phyloP scores from a whole-genome alignment of 1,140 invertebrate species.

The Micrasema minimum region DNA sequence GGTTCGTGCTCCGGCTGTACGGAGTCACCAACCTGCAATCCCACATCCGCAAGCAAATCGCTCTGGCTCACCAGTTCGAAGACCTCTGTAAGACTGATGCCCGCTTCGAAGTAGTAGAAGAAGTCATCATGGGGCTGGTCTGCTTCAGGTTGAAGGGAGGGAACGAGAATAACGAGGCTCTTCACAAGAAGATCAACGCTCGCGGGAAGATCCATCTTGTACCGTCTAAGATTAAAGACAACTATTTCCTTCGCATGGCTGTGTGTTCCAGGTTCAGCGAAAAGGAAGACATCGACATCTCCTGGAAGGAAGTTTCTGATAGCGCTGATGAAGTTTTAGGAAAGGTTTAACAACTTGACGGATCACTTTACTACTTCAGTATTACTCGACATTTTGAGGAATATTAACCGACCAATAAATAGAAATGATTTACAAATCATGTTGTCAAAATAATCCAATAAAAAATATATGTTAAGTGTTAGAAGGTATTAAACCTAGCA shows the following conservation, averaged over 20 bases:
- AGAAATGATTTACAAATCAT: neutral
- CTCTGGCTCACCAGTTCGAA: slow-evolving; percentile 87
- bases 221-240: slow-evolving; percentile 86
- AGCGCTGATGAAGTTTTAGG: slow-evolving; percentile 72
- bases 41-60: slow-evolving; percentile 82
- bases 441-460: neutral
- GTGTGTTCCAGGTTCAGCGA: slow-evolving; percentile 89
- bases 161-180: slow-evolving; percentile 85
- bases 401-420: neutral
- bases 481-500: no score
- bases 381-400: neutral
- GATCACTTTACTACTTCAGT: neutral
- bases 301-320: slow-evolving; percentile 86
- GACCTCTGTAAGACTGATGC: slow-evolving; percentile 74
- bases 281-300: slow-evolving; percentile 83
- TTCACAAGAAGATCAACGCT: slow-evolving; percentile 89
- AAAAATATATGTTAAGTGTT: no score
- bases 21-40: slow-evolving; percentile 89
- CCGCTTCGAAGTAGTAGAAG: slow-evolving; percentile 87
- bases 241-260: slow-evolving; percentile 90
- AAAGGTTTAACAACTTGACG: neutral
- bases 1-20: slow-evolving; percentile 95
- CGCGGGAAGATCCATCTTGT: slow-evolving; percentile 94
- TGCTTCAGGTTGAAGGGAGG: slow-evolving; percentile 92
- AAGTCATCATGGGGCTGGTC: slow-evolving; percentile 90